Base-by-base conservation (phyloP, 2,888 invertebrate genomes). In the Euproctis similis region DNA sequence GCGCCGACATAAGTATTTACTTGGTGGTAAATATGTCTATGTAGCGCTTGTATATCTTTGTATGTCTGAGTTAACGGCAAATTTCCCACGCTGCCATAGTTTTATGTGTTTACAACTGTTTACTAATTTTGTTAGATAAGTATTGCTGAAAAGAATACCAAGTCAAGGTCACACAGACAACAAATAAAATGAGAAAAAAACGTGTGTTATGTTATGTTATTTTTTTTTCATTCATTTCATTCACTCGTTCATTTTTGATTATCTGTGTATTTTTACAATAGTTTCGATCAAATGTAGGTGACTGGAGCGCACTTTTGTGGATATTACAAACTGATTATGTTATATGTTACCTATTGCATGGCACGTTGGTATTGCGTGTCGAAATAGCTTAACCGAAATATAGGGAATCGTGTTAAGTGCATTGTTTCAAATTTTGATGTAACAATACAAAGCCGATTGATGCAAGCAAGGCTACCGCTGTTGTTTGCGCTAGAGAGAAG, bases 11-110 rank as follows among this genome's bases (percentile, higher is more conserved):
- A n/a, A n/a, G n/a, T n/a, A n/a, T n/a, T n/a, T n/a, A 45, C 40
- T 46, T 43, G 46, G 44, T 42, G 58, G 66, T 71, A 73, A 59
- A 64, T 74, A 75, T 55, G 62, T 70, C 69, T 71, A 69, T 53
- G 34, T 14, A 14, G 14, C 4, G 4, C 4, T 8, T n/a, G 4
- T n/a, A 19, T 8, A 4, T n/a, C 19, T 2, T 4, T 19, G 8
- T 18, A 18, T n/a, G n/a, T 18, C 6, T 14, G 6, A 6, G 14
- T 14, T 4, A 3, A 8, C 4, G n/a, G 19, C 19, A 19, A n/a
- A 8, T 40, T 46, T 49, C 49, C 38, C 49, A 49, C 52, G 34
- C 35, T 4, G 4, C 10, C n/a, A n/a, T n/a, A n/a, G n/a, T n/a
- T n/a, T n/a, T n/a, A n/a, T n/a, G n/a, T n/a, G n/a, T n/a, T n/a